Evolutionary conservation across 2,113 vertebrate species (phyloP), one percentile per base, ranked within the genome.

Genomic region (Chitala chitala): DNA sequence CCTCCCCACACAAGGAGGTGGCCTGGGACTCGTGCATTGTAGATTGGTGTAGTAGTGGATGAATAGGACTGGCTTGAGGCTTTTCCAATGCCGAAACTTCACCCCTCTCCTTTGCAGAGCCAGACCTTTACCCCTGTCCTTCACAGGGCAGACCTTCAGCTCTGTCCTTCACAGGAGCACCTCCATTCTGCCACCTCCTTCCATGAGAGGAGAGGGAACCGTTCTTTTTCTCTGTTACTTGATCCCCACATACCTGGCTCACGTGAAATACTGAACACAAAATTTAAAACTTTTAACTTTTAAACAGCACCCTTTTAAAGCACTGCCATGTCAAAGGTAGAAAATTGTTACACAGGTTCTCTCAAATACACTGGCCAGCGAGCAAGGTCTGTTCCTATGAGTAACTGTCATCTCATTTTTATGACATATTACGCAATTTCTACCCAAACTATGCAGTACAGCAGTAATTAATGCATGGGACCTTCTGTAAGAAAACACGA

Each of bases 201-300:
- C 38, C 59, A 63, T 63, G 59, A 17, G 31, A n/a, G 40, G 61
- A 20, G 36, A 20, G 20, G 48, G 48, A 51, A 20, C 1, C 24
- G 10, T 29, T 46, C 42, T 29, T 68, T 68, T 46, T 6, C 64
- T 68, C 46, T 68, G 64, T 26, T 68, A n/a, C 46, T 26, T 46
- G 44, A 36, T 29, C 2, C 9, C 33, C 33, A 59, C 33, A 59
- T 59, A 33, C 33, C 26, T 31, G 29, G 56, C 29, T 15, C 20
- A 17, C 29, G 33, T 15, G 20, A 15, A 63, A 63, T 38, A 63
- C 22, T 12, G 40, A 48, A 46, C 4, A n/a, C 22, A 48, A 29
- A 46, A 46, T 46, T 68, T 44, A 48, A 42, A 48, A 42, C 44
- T 46, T 68, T 68, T 42, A 44, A 46, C 46, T 46, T 38, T 22